Base-by-base conservation (phyloP, 2,888 invertebrate species). In the Subacronicta megacephala region DNA sequence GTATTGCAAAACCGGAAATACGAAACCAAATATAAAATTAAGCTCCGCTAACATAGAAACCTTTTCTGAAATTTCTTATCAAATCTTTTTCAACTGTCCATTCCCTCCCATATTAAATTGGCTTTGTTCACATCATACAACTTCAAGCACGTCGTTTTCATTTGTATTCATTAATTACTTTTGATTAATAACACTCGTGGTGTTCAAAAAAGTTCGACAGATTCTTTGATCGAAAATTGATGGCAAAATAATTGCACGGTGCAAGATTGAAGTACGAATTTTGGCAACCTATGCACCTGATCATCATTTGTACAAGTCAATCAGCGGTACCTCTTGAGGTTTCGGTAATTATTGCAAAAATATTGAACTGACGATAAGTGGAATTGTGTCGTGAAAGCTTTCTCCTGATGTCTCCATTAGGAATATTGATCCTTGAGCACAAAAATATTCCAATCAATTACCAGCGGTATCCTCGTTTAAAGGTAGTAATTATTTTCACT, bases 221-320 rank as follows among this genome's bases (percentile, higher is more conserved):
- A 68, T 76, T 71, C 65, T 82, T 78, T 82, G 83, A 85, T 86
- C 79, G 84, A 84, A 83, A 84, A 87, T 85, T 88, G 84, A 90
- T 89, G 84, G 77, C 51, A 50, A 78, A 81, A 85, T 89, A 89
- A 90, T 89, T 88, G 83, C 77, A 77, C 57, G 73, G 74, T 74
- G 64, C 62, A 64, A 73, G 69, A 80, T 77, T 75, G 74, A 71
- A 74, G 65, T 55, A 64, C 65, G 71, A 77, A 75, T 78, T 79
- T 77, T 75, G 72, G 77, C 80, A 82, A 85, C 84, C 83, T 84
- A 78, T 83, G 84, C 80, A 77, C 83, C 75, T 74, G 67, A 53
- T 53, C 72, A 74, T 85, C 82, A 83, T 87, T 86, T 83, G 79
- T 84, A 77, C 65, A 72, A 81, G 84, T 83, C 83, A 79, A 77